phyloP scores from a whole-genome alignment of 2,113 vertebrate species.

The Sciurus niger region DNA sequence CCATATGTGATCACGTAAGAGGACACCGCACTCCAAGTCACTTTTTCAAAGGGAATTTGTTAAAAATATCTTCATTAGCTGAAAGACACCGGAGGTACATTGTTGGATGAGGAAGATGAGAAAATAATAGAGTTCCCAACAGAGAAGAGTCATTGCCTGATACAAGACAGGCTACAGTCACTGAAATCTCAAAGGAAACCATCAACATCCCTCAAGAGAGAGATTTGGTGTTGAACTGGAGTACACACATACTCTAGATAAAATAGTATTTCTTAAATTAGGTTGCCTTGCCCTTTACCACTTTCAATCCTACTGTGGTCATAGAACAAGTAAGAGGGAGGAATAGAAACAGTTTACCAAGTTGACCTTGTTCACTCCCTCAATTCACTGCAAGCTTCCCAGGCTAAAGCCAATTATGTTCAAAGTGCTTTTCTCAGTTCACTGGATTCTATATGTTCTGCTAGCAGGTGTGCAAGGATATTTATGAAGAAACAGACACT shows the following conservation, averaged over 20 bases:
- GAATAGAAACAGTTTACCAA: not conserved
- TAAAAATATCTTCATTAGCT: not conserved
- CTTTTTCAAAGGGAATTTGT: not conserved
- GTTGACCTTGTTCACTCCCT: not conserved
- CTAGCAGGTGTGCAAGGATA: not conserved
- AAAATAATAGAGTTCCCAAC: not conserved
- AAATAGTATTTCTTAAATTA: not conserved
- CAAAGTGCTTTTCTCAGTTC: not conserved
- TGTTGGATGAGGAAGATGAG: not conserved
- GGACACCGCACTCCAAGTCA: not conserved
- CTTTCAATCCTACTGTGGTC: not conserved
- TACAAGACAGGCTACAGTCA: not conserved
- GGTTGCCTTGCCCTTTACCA: not conserved
- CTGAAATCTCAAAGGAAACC: constrained; percentile 5
- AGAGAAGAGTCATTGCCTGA: not conserved
- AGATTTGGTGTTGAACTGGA: constrained; percentile 32
- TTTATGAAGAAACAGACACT: not conserved
- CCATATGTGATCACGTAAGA: not conserved
- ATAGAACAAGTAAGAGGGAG: not conserved
- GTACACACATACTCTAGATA: not conserved
- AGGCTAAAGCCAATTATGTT: not conserved
- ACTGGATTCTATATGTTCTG: not conserved
- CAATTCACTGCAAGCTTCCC: not conserved
- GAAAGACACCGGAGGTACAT: not conserved
- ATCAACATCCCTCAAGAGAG: not conserved